phyloP scores from a whole-genome alignment of 1,140 invertebrate species.

The Bombus fervidus region DNA sequence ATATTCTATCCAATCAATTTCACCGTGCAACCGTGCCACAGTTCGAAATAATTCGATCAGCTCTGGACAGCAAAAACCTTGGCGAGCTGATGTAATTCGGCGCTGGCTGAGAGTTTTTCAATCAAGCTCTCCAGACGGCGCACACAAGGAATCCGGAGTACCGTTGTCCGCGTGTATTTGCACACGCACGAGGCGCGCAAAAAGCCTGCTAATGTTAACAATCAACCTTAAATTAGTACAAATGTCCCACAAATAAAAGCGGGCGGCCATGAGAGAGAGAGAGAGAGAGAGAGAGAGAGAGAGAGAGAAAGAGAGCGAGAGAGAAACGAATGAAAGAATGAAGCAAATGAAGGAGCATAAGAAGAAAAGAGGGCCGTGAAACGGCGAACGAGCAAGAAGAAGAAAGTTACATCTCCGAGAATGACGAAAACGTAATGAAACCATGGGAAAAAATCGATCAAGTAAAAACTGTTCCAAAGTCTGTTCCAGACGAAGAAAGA shows the following conservation, averaged over 20 bases:
- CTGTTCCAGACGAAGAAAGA: background rate
- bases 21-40: background rate
- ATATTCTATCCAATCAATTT: slow-evolving; percentile 3
- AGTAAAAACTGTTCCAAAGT: background rate
- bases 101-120: background rate
- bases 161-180: background rate
- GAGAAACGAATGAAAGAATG: background rate
- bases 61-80: background rate
- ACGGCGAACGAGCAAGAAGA: background rate
- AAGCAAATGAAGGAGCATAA: background rate
- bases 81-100: slow-evolving; percentile 9
- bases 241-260: slow-evolving; percentile 13
- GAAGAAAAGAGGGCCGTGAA: background rate
- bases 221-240: slow-evolving; percentile 15
- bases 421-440: slow-evolving; percentile 18
- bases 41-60: background rate
- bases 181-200: background rate
- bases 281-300: background rate
- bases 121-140: background rate
- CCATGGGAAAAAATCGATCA: background rate
- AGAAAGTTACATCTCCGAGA: slow-evolving; percentile 7
- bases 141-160: slow-evolving; percentile 2
- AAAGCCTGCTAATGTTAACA: slow-evolving; percentile 8
- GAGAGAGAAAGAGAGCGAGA: background rate
- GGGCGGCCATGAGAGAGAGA: background rate